Evolutionary conservation across 2,113 vertebrate genomes (phyloP), one percentile per base, ranked within the genome.

Genomic region (Xiphias gladius): DNA sequence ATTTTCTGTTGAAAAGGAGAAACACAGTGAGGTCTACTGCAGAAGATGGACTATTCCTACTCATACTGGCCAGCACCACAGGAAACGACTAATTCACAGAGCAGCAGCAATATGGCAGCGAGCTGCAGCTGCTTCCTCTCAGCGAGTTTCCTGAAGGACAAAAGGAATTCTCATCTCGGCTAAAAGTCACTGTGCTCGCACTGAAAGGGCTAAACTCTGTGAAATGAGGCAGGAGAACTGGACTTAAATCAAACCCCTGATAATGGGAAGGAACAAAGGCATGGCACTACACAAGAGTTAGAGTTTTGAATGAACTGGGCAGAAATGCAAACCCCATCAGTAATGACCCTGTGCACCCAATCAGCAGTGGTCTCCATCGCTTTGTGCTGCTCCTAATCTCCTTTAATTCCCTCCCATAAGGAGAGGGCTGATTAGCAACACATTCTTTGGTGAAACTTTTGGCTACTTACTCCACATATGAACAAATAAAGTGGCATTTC

Each of bases 21-120:
- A 84, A 89, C 80, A 91, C 62, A 89, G 84, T 88, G 3, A 87
- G 79, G 50, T 81, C 46, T 41, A 66, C n/a, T 50, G 80, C 65
- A 88, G 54, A 75, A 79, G 62, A 84, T 74, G 80, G 32, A 77
- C 78, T 87, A 63, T 86, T 92, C 58, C 84, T 88, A 68, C 84
- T 65, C 76, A 54, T 64, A 83, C 73, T 19, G 64, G 61, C 83
- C 79, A 73, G 86, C 91, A 79, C 86, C 77, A 94, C 93, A 96
- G 95, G 94, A 96, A 96, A 95, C 95, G 92, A 93, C 92, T 94
- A 94, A 93, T 94, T 89, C 89, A 89, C 75, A 82, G 82, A 91
- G 92, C 86, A 89, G 86, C 80, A 91, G 94, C 91, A 93, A 93
- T 89, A 92, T 89, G 92, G 90, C 84, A 89, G 85, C 72, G 26